These are phyloP conservation scores for Sprattus sprattus DNA, from an alignment of 2,113 vertebrate genomes.

Conservation along the genomic window DNA sequence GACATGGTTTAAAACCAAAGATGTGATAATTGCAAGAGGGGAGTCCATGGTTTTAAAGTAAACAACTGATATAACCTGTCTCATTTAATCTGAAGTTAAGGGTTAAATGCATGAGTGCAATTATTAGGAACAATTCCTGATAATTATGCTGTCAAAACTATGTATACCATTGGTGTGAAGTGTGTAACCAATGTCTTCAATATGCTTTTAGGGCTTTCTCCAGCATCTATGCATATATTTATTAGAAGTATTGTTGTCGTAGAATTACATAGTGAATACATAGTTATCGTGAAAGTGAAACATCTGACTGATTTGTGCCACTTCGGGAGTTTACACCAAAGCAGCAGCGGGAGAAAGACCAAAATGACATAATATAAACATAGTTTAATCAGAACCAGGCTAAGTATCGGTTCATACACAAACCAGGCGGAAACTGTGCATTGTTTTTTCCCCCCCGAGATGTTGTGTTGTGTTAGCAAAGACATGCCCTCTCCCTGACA, in stretches of 20 bases:
- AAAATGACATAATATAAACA: constrained; percentile 9
- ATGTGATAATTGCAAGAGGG: background rate
- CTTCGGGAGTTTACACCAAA: constrained; percentile 19
- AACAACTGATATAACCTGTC: background rate
- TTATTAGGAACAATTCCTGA: background rate
- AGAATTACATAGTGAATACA: background rate
- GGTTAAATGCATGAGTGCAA: background rate
- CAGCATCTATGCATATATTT: background rate
- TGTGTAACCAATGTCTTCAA: background rate
- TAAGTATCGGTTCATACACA: background rate
- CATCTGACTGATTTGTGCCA: constrained; percentile 29
- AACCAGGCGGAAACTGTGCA: background rate
- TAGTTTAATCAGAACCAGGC: constrained; percentile 29
- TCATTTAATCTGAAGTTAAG: background rate
- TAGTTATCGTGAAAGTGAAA: background rate
- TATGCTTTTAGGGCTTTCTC: background rate
- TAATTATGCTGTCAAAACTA: background rate
- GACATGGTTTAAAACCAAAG: background rate
- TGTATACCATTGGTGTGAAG: background rate
- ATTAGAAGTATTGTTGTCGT: background rate
- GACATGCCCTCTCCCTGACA: constrained; percentile 31
- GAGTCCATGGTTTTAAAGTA: background rate
- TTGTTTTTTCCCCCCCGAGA: background rate
- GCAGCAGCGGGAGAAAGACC: background rate
- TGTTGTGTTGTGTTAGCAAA: constrained; percentile 13